Percentiles rank a stretch among this genome's conserved stretches.
These are phyloP conservation scores for Hirtodrosophila cameraria DNA, from an alignment of 2,888 invertebrate genomes.

Conservation along the genomic window DNA sequence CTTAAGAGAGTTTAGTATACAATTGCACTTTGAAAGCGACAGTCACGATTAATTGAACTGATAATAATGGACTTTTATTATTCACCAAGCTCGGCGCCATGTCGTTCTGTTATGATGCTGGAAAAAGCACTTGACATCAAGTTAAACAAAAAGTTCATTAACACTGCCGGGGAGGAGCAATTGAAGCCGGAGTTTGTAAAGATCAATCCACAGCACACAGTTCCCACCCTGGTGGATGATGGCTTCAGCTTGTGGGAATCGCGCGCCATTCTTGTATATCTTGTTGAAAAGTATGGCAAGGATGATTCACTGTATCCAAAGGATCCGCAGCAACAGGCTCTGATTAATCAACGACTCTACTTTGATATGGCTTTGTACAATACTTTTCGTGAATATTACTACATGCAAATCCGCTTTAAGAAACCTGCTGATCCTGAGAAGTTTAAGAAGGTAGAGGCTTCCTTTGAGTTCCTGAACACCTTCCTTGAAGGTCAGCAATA, in stretches of 20 bases:
- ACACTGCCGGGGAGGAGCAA: slow-evolving; percentile 87
- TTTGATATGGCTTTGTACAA: slow-evolving; percentile 91
- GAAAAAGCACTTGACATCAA: slow-evolving; percentile 88
- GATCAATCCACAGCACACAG: slow-evolving; percentile 92
- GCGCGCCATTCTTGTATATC: slow-evolving; percentile 91
- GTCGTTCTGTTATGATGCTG: slow-evolving; percentile 86
- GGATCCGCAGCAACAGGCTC: slow-evolving; percentile 89
- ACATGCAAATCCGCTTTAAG: slow-evolving; percentile 86
- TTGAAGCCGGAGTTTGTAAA: slow-evolving; percentile 88
- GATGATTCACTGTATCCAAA: slow-evolving; percentile 90
- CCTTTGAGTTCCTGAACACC: slow-evolving; percentile 88
- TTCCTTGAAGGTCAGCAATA: slow-evolving; percentile 89
- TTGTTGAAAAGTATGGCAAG: slow-evolving; percentile 92
- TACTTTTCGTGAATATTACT: slow-evolving; percentile 88
- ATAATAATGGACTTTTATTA: slow-evolving; percentile 87
- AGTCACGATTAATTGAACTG: neutral
- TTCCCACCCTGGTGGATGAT: slow-evolving; percentile 93
- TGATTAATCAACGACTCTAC: slow-evolving; percentile 91
- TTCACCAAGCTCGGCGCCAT: slow-evolving; percentile 87
- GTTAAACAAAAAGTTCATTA: slow-evolving; percentile 86
- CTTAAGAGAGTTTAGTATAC: slow-evolving; percentile 25
- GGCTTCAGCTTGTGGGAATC: slow-evolving; percentile 93
- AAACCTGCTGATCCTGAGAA: slow-evolving; percentile 88
- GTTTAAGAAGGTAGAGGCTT: slow-evolving; percentile 88
- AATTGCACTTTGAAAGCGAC: slow-evolving; percentile 2